Percentiles rank a stretch among this genome's conserved stretches.
Evolutionary conservation across 64 coral and sea anemone species (phyloP).

Genomic region (Porites lutea): DNA sequence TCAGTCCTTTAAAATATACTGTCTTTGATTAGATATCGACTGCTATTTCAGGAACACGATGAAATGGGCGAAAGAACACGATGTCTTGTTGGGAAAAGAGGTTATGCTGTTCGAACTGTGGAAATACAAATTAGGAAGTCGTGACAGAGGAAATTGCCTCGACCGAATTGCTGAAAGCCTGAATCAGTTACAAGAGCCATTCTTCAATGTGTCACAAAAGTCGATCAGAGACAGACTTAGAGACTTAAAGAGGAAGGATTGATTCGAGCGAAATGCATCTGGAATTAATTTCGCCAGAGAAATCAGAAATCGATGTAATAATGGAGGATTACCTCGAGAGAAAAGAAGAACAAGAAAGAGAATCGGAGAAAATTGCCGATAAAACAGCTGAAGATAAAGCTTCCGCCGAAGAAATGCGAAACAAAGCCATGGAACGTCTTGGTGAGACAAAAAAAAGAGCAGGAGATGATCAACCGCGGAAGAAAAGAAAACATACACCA

Average conservation of each 20-base stretch:
- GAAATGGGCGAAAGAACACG: no score
- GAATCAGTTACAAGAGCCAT: constrained; percentile 52
- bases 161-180: constrained; percentile 66
- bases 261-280: constrained; percentile 45
- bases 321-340: constrained; percentile 51
- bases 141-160: constrained; percentile 56
- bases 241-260: constrained; percentile 43
- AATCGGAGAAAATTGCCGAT: not conserved
- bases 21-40: no score
- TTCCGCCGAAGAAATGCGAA: constrained; percentile 19
- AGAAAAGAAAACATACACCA: constrained; percentile 53
- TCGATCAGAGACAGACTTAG: constrained; percentile 44
- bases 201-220: constrained; percentile 59
- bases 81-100: no score
- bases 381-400: constrained; percentile 32
- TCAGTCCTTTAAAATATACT: no score
- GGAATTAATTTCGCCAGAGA: constrained; percentile 72
- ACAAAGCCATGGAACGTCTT: no score
- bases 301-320: constrained; percentile 49
- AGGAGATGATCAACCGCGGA: constrained; percentile 55
- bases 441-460: constrained; percentile 59
- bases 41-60: not conserved
- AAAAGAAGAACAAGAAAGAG: constrained; percentile 37
- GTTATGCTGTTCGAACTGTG: constrained; percentile 60
- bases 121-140: constrained; percentile 54